Evolutionary conservation across 2,888 invertebrate species (phyloP), one percentile per base, ranked within the genome.

Genomic region (Thereva unica): DNA sequence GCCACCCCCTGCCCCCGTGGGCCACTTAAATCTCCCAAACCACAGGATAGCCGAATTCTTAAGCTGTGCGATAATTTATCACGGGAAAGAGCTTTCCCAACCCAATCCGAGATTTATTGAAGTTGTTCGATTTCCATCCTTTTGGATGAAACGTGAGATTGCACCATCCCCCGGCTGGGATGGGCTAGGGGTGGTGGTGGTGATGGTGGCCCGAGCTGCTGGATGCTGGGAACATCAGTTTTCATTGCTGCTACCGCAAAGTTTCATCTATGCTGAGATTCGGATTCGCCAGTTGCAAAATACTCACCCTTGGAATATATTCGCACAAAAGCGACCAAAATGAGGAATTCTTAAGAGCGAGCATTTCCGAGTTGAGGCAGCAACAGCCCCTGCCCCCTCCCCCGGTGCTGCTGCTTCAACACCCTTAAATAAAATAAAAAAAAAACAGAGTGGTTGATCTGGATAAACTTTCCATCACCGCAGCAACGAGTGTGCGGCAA

Each of bases 91-190:
- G 54, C 54, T 54, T 54, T 56, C 54, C 45, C 45, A 53, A 52
- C 53, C 54, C 37, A 45, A 64, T 64, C 64, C 42, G 47, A 64
- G 64, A 64, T 64, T 64, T 64, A 64, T 64, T 64, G 64, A 64
- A 64, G 44, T 44, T 64, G 54, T 64, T 59, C 57, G 57, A 47
- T 59, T 56, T 56, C 44, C 56, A 56, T 56, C 47, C 57, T 47
- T 23, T 59, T 47, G 57, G 38, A 59, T 47, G 57, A 59, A 47
- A 59, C 57, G 57, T 59, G 57, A 59, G 57, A 59, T 59, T 59
- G 57, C 57, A 47, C 37, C 57, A 47, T 59, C 57, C 47, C 47
- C 7, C 6, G 47, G 57, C 37, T 47, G 37, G 23, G 23, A 23
- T 12, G 57, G 57, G 35, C 57, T 59, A 59, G 45, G 57, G 47